phyloP scores from a whole-genome alignment of 2,113 vertebrate species.

The Bos javanicus region DNA sequence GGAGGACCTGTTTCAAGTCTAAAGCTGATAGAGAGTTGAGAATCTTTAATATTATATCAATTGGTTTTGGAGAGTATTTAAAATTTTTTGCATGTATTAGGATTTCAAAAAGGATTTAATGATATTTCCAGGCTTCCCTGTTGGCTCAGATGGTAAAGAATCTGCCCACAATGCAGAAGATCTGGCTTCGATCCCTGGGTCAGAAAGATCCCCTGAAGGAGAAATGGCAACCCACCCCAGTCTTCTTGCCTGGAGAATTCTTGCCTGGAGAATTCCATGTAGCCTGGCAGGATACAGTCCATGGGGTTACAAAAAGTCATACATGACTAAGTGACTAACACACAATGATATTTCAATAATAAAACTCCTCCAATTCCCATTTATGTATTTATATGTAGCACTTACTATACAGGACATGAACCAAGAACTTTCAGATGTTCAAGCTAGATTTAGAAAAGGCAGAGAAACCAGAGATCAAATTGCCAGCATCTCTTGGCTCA shows the following conservation, averaged over 20 bases:
- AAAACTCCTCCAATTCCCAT: background rate
- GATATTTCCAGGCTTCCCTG: background rate
- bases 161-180: background rate
- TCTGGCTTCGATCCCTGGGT: background rate
- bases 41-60: background rate
- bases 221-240: background rate
- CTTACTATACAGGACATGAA: background rate
- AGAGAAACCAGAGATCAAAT: background rate
- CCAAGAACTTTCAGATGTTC: background rate
- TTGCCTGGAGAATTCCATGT: background rate
- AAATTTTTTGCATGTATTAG: background rate
- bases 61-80: background rate
- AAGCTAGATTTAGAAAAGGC: background rate
- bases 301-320: background rate
- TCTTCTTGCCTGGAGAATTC: background rate
- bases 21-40: background rate
- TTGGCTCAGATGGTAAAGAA: background rate
- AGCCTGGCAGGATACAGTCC: background rate
- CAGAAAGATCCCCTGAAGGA: background rate
- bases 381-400: background rate
- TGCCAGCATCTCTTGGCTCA: background rate
- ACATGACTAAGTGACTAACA: background rate
- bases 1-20: background rate
- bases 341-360: background rate
- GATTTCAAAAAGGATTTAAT: conserved; percentile 8